These are phyloP conservation scores for Mythimna lalbum DNA, from an alignment of 2,888 invertebrate species.

Conservation along the genomic window DNA sequence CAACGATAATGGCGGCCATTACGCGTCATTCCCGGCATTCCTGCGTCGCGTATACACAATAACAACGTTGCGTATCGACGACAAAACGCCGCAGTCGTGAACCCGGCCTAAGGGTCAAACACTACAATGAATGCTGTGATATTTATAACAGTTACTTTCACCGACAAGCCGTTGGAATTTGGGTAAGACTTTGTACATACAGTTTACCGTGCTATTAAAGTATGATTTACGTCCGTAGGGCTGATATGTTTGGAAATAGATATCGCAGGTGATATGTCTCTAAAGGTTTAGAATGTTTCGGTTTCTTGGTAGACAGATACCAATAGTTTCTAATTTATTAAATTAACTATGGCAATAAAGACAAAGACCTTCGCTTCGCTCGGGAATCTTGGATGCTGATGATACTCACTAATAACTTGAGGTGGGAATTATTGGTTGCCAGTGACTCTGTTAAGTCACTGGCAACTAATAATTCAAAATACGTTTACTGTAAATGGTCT, in stretches of 20 bases:
- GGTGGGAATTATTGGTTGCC: too few relatives aligned
- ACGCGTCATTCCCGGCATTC: constrained; percentile 74
- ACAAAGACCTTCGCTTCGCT: not conserved
- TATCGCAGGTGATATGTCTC: constrained; percentile 6
- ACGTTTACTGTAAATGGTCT: not conserved
- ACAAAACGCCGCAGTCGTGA: constrained; percentile 58
- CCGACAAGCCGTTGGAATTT: constrained; percentile 54
- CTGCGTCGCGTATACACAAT: constrained; percentile 65
- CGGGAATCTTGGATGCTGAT: not conserved
- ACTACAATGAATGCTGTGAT: constrained; percentile 54
- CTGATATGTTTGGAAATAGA: constrained; percentile 19
- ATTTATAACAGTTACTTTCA: constrained; percentile 60
- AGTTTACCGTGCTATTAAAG: constrained; percentile 37
- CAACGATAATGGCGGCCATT: constrained; percentile 75
- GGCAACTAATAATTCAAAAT: not conserved
- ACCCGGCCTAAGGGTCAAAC: constrained; percentile 54
- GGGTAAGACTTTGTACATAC: constrained; percentile 44
- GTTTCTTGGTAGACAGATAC: too few relatives aligned
- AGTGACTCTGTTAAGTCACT: not conserved
- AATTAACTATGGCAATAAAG: not conserved
- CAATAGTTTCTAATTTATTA: not conserved
- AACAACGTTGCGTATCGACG: constrained; percentile 63
- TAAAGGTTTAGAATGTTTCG: not conserved
- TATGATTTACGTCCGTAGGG: constrained; percentile 39
- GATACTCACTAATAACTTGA: not conserved